A percentile compares a stretch with the other conserved stretches of the same genome.
Conservation (phyloP, 2,888 invertebrate species). For the Synanthedon myopaeformis region DNA sequence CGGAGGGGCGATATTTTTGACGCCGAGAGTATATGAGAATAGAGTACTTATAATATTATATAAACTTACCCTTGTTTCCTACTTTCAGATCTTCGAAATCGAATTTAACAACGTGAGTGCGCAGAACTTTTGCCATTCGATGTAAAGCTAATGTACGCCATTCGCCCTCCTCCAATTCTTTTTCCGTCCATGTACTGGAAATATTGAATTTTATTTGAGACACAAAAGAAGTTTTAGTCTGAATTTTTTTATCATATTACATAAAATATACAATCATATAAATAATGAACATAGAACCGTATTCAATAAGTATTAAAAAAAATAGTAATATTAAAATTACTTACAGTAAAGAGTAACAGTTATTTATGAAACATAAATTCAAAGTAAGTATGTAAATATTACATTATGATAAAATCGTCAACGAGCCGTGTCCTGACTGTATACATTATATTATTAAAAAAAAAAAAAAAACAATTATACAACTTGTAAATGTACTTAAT, state of each 20-base stretch:
- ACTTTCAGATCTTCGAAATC: slow-evolving; percentile 57
- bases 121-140: slow-evolving; percentile 68
- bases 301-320: no score
- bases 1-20: no score
- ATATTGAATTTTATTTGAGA: not conserved
- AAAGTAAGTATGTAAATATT: no score
- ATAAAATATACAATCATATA: not conserved
- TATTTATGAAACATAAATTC: no score
- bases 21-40: no score
- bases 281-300: not conserved
- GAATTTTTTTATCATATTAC: not conserved
- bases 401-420: no score
- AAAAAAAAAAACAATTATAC: no score
- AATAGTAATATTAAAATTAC: no score
- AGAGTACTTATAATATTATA: not conserved
- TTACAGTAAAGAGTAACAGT: no score
- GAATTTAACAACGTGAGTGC: slow-evolving; percentile 76
- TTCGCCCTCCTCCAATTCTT: slow-evolving; percentile 52
- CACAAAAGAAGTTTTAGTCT: not conserved
- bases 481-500: no score
- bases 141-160: slow-evolving; percentile 73
- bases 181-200: slow-evolving; percentile 48
- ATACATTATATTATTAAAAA: no score
- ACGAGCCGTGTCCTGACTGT: no score
- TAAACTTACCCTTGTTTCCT: slow-evolving; percentile 43